Conservation (phyloP, 2,113 vertebrate genomes). For the Xiphophorus couchianus region DNA sequence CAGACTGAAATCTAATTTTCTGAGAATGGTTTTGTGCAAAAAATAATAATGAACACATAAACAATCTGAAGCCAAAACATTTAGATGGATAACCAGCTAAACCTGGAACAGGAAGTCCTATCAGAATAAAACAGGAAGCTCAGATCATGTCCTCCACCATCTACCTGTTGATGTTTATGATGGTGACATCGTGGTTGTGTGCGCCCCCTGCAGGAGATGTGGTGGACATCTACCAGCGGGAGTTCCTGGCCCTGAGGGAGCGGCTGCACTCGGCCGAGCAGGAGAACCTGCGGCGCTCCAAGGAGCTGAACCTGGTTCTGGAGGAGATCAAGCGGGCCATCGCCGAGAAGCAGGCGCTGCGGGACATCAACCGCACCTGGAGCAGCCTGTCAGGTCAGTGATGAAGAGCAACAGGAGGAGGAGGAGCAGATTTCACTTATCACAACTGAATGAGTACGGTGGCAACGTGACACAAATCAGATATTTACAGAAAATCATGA, state of each 20-base stretch:
- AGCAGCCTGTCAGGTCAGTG: constrained; percentile 71
- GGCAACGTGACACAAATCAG: too few species aligned
- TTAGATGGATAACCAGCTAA: too few species aligned
- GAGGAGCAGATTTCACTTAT: too few species aligned
- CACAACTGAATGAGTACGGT: too few species aligned
- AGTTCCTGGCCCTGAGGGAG: constrained; percentile 93
- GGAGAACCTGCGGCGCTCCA: constrained; percentile 96
- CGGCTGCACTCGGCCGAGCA: constrained; percentile 91
- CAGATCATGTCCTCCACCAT: constrained; percentile 47
- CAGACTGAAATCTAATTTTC: too few species aligned
- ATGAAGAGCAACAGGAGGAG: too few species aligned
- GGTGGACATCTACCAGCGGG: constrained; percentile 94
- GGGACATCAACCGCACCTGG: constrained; percentile 78
- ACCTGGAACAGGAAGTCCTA: too few species aligned
- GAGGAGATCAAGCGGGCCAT: constrained; percentile 96
- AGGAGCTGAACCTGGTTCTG: constrained; percentile 96
- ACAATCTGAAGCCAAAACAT: too few species aligned
- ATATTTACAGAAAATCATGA: too few species aligned
- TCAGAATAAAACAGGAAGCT: not conserved
- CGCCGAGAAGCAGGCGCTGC: constrained; percentile 79
- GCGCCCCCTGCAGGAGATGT: constrained; percentile 82
- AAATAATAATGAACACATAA: too few species aligned
- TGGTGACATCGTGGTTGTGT: not conserved
- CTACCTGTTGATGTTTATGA: constrained; percentile 21
- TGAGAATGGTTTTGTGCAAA: too few species aligned